phyloP scores from a whole-genome alignment of 2,888 invertebrate genomes.

The Orthosia cruda region DNA sequence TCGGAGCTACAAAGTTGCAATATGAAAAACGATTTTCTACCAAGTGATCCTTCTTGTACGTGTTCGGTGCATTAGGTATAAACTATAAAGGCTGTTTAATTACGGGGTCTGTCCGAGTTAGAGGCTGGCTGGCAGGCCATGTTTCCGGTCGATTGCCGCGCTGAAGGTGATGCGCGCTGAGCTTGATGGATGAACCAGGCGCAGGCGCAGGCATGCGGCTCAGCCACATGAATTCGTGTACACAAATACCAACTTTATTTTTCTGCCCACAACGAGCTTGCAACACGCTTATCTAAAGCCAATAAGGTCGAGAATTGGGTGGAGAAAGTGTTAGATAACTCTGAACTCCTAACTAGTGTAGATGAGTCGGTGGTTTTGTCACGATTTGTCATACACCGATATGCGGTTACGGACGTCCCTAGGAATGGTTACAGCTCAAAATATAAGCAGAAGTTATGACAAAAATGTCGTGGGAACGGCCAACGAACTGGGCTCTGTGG shows the following conservation, averaged over 20 bases:
- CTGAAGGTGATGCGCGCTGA: slow-evolving; percentile 89
- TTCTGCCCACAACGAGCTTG: slow-evolving; percentile 55
- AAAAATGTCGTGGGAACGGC: slow-evolving; percentile 88
- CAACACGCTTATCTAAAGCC: slow-evolving; percentile 59
- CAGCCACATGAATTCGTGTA: slow-evolving; percentile 85
- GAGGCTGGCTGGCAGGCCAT: slow-evolving; percentile 79
- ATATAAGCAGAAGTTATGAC: slow-evolving; percentile 87
- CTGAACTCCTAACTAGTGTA: slow-evolving; percentile 73
- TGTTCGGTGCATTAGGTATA: slow-evolving; percentile 46
- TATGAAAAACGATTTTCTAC: slow-evolving; percentile 40
- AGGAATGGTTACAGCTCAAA: slow-evolving; percentile 77
- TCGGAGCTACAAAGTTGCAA: slow-evolving; percentile 14
- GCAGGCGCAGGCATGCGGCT: slow-evolving; percentile 85
- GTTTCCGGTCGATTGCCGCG: slow-evolving; percentile 89
- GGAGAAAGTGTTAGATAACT: slow-evolving; percentile 29
- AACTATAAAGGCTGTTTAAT: slow-evolving; percentile 58
- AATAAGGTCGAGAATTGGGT: slow-evolving; percentile 72
- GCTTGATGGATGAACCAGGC: slow-evolving; percentile 90
- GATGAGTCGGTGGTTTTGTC: slow-evolving; percentile 91
- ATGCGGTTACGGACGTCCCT: slow-evolving; percentile 84
- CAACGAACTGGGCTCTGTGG: slow-evolving; percentile 75
- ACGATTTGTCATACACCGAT: slow-evolving; percentile 90
- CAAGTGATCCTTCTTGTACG: slow-evolving; percentile 17
- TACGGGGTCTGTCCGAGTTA: slow-evolving; percentile 71
- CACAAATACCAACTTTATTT: slow-evolving; percentile 75